Evolutionary conservation across 2,113 vertebrate genomes (phyloP).

Genomic region (Gadus chalcogrammus): DNA sequence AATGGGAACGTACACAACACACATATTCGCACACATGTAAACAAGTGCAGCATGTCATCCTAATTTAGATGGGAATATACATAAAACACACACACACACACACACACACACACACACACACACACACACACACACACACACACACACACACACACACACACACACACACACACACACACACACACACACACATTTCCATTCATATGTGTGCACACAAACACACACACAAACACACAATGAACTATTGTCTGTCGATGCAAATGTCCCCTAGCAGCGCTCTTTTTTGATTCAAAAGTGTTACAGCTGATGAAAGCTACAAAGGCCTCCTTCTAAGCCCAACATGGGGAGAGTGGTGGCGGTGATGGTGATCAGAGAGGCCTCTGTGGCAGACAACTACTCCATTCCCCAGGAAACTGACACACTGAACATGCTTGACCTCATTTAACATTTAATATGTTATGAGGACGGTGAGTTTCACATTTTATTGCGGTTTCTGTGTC

Average conservation of each 20-base stretch:
- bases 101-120: conserved; percentile 16
- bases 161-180: not conserved
- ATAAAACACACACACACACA: not conserved
- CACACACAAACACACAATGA: conserved; percentile 13
- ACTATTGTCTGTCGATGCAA: conserved; percentile 7
- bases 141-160: conserved; percentile 20
- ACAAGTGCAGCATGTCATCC: not conserved
- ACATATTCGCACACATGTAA: not conserved
- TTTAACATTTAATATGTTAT: too few species aligned
- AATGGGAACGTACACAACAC: not conserved
- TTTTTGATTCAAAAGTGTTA: conserved; percentile 25
- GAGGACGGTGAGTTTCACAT: too few species aligned
- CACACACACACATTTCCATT: not conserved
- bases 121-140: conserved; percentile 4
- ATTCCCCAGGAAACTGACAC: too few species aligned
- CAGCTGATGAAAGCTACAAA: conserved; percentile 52
- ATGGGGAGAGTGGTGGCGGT: conserved; percentile 52
- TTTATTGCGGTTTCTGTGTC: too few species aligned
- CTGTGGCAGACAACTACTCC: not conserved
- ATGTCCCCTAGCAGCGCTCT: conserved; percentile 33
- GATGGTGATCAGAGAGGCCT: conserved; percentile 27
- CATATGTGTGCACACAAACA: conserved; percentile 15
- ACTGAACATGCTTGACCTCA: too few species aligned
- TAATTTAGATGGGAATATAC: too few species aligned
- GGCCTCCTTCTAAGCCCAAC: conserved; percentile 31